These are phyloP conservation scores for Scartelaos histophorus DNA, from an alignment of 2,113 vertebrate genomes.

Conservation along the genomic window DNA sequence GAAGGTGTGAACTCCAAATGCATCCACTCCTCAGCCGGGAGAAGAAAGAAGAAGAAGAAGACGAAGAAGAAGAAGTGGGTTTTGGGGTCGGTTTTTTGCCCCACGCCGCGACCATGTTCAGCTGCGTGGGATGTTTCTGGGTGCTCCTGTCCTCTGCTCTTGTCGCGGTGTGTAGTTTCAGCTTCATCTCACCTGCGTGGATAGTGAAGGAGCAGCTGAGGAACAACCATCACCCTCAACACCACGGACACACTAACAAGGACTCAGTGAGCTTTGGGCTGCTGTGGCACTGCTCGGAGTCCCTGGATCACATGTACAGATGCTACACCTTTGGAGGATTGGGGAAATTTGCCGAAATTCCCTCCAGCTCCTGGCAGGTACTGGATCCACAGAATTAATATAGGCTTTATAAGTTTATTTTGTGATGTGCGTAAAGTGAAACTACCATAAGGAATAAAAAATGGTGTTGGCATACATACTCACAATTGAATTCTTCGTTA, in stretches of 20 bases:
- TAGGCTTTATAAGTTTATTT: too few relatives aligned
- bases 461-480: too few relatives aligned
- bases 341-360: constrained; percentile 84
- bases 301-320: constrained; percentile 76
- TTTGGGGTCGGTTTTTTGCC: constrained; percentile 71
- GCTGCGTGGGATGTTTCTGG: constrained; percentile 88
- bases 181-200: constrained; percentile 88
- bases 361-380: constrained; percentile 91
- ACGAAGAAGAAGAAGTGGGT: constrained; percentile 77
- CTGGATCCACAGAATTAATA: background rate
- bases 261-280: constrained; percentile 85
- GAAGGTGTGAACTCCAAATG: constrained; percentile 77
- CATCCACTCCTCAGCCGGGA: constrained; percentile 80
- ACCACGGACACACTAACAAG: constrained; percentile 51
- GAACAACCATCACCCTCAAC: constrained; percentile 44
- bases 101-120: constrained; percentile 83
- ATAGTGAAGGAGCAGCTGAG: constrained; percentile 80
- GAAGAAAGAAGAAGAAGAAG: constrained; percentile 74
- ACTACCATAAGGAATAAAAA: too few relatives aligned
- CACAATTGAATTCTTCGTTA: too few relatives aligned
- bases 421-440: too few relatives aligned
- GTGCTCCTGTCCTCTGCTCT: constrained; percentile 85
- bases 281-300: constrained; percentile 87
- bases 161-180: constrained; percentile 84
- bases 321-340: constrained; percentile 85